Evolutionary conservation across 53 echinoderm and acorn worm genomes (phyloP).

Genomic region (Crossaster papposus): DNA sequence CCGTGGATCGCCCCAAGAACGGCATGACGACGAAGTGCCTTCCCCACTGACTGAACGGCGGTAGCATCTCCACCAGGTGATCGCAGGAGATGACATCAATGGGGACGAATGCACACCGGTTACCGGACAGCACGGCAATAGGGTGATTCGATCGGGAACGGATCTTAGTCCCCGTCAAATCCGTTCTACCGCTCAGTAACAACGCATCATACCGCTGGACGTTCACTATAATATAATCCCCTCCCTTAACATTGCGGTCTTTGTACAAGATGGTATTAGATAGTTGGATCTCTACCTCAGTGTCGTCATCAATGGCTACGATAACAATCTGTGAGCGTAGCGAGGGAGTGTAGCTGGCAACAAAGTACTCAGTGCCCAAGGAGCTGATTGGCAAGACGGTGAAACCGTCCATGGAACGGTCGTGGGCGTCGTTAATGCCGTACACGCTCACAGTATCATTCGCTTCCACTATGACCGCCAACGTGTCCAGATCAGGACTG

Average conservation of each 20-base stretch:
- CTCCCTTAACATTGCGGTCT: conserved; percentile 13
- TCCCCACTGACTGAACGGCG: conserved; percentile 69
- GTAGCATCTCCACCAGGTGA: conserved; percentile 78
- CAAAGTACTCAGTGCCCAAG: conserved; percentile 69
- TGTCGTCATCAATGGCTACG: conserved; percentile 61
- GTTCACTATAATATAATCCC: conserved; percentile 21
- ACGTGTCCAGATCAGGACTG: conserved; percentile 35
- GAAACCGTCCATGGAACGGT: conserved; percentile 81
- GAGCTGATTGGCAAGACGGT: conserved; percentile 59
- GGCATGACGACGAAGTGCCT: conserved; percentile 67
- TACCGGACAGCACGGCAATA: conserved; percentile 71
- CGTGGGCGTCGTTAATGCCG: conserved; percentile 74
- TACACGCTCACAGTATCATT: conserved; percentile 57
- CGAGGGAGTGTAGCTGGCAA: conserved; percentile 65
- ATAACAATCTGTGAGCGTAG: conserved; percentile 69
- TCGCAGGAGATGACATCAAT: conserved; percentile 63
- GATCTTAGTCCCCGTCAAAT: conserved; percentile 72
- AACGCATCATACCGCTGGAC: conserved; percentile 54
- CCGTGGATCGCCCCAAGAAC: conserved; percentile 61
- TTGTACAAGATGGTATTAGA: conserved; percentile 32
- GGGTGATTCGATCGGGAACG: conserved; percentile 58
- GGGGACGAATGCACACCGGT: conserved; percentile 76
- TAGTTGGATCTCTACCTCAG: conserved; percentile 33
- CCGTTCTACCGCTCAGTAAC: conserved; percentile 59
- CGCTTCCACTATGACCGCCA: conserved; percentile 56